Evolutionary conservation across 35 echinoderm and acorn worm species (phyloP), one percentile per base, ranked within the genome.

Genomic region (Heliocidaris erythrogramma): DNA sequence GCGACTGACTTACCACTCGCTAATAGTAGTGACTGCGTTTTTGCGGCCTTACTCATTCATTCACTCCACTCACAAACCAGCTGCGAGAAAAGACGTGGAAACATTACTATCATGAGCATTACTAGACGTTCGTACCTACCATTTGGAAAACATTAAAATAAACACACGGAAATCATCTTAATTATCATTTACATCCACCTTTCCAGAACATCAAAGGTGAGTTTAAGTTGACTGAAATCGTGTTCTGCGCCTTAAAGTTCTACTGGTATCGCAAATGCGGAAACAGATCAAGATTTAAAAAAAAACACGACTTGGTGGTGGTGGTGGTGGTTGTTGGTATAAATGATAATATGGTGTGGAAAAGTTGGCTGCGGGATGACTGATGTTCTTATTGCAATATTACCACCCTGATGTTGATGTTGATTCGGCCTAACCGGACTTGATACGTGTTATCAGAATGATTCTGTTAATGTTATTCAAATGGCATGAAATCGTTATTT

Each of bases 31-130:
- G 91, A 92, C 91, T 59, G 91, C 91, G 91, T 92, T 52, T 32
- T 92, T 92, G 91, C 91, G 16, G 50, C 24, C 91, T 92, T 92
- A 92, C 91, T 92, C 91, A 92, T 92, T 92, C 91, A 92, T 48
- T 92, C 91, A 92, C 48, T 59, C 30, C 50, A 92, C 48, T 92
- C 91, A 92, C 50, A 52, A 59, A 13, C 49, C 91, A 30, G 48
- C 91, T 92, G 29, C 48, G 47, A 30, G 50, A 50, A n/a, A 52
- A 59, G 91, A 92, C 91, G 91, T 92, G 91, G 91, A 92, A 21
- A 89, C 87, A 47, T 78, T 78, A 78, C 65, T 78, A 78, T 78
- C 65, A 78, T 78, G 65, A 78, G 27, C 65, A 78, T 78, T 78
- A 78, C 27, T 21, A 78, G 65, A 78, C 65, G 14, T 7, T 78